Percentiles rank a stretch among this genome's conserved stretches.
Conservation (phyloP, 2,888 invertebrate species). For the Nipponacmea schrenckii region DNA sequence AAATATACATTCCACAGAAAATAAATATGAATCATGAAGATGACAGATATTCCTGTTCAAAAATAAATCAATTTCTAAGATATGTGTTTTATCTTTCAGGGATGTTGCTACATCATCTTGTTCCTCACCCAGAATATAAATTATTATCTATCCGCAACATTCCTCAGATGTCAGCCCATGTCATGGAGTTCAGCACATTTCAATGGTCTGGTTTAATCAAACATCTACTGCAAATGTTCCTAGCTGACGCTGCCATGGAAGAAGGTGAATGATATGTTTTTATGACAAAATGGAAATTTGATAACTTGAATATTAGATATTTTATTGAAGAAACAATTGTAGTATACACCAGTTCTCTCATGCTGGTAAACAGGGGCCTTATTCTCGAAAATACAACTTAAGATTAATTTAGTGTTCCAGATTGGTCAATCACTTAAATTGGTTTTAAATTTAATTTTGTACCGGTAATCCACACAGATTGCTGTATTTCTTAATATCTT, state of each 20-base stretch:
- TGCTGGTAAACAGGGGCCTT: too few relatives aligned
- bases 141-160: constrained; percentile 63
- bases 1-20: too few relatives aligned
- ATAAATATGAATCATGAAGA: too few relatives aligned
- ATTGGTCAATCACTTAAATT: too few relatives aligned
- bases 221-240: constrained; percentile 66
- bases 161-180: constrained; percentile 62
- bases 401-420: too few relatives aligned
- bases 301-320: background rate
- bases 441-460: too few relatives aligned
- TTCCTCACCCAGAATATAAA: constrained; percentile 65
- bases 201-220: constrained; percentile 66
- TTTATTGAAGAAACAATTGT: background rate
- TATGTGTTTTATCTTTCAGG: constrained; percentile 42
- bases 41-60: too few relatives aligned
- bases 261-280: constrained; percentile 52
- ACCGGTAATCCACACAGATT: too few relatives aligned
- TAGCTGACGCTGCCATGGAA: constrained; percentile 65
- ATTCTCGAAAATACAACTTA: too few relatives aligned
- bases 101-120: constrained; percentile 58
- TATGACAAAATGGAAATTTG: background rate
- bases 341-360: too few relatives aligned
- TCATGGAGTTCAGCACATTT: constrained; percentile 61
- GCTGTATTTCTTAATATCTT: too few relatives aligned
- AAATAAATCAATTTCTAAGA: too few relatives aligned